Evolutionary conservation across 2,888 invertebrate genomes (phyloP), one percentile per base, ranked within the genome.

Genomic region (Drosophila cognata): DNA sequence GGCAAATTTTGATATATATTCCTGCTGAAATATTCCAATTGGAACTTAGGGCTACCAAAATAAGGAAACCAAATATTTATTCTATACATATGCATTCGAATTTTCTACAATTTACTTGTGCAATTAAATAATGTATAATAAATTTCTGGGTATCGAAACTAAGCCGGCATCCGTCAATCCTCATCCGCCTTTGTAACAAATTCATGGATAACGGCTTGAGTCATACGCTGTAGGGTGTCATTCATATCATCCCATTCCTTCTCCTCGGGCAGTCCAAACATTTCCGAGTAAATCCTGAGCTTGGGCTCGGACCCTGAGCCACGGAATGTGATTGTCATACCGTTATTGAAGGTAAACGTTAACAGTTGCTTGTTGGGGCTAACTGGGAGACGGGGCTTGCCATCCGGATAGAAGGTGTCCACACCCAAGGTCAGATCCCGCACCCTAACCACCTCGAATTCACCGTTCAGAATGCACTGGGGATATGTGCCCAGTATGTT

Each of bases 281-380:
- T 94, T 93, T 99, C 99, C 0, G 98, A 96, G 94, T 99, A 99
- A 93, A 98, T 99, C 94, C 99, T 99, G 82, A 99, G 95, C 93
- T 99, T 99, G 50, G 99, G 99, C 92, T 99, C 99, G 0, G 99
- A 99, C 41, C 99, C 99, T 92, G 98, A 98, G 1, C 98, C 98
- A 71, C 99, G 95, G 36, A 99, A 94, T 0, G 98, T 99, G 6
- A 97, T 95, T 5, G 96, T 95, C 81, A 98, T 95, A 0, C 98
- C 98, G 93, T 97, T 97, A 60, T 94, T 94, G 93, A 99, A 98
- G 5, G 95, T 95, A 92, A 99, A 98, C 5, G 98, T 98, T 57
- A 99, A 95, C 99, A 99, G 98, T 93, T 99, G 96, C 79, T 94
- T 94, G 67, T 94, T 94, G 73, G 94, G 93, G 13, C 95, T 95